A percentile compares a stretch with the other conserved stretches of the same genome.
These are phyloP conservation scores for Drosophila chauvacae DNA, from an alignment of 1,140 invertebrate genomes.

Conservation along the genomic window DNA sequence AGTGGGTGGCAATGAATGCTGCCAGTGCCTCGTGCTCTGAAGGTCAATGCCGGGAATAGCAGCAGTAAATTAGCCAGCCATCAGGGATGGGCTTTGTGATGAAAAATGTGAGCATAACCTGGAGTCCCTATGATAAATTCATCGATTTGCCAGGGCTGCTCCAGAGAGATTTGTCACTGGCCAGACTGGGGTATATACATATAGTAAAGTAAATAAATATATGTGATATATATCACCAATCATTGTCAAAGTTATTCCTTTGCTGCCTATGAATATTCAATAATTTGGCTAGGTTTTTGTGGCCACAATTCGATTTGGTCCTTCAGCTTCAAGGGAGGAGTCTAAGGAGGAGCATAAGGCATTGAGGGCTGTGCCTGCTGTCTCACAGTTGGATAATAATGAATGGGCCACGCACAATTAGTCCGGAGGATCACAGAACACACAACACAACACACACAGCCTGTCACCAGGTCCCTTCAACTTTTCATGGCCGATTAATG, in stretches of 20 bases:
- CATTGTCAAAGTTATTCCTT: conserved; percentile 16
- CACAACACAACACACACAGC: conserved; percentile 3
- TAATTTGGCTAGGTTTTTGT: background rate
- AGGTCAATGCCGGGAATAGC: conserved; percentile 14
- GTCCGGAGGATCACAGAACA: background rate
- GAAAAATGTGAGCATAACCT: conserved; percentile 35
- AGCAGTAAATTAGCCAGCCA: conserved; percentile 48
- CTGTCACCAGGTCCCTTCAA: background rate
- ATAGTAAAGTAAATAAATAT: background rate
- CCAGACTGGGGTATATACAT: background rate
- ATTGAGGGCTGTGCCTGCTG: background rate
- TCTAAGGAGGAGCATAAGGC: too few relatives aligned
- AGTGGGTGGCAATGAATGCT: background rate
- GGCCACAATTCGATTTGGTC: conserved; percentile 11
- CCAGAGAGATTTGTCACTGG: conserved; percentile 7
- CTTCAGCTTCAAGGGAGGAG: background rate
- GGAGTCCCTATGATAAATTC: conserved; percentile 39
- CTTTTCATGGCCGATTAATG: conserved; percentile 19
- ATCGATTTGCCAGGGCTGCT: conserved; percentile 48
- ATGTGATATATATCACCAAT: background rate
- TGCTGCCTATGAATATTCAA: conserved; percentile 40
- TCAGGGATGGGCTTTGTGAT: conserved; percentile 7
- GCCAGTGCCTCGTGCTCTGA: background rate
- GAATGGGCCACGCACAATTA: conserved; percentile 30
- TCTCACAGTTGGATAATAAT: conserved; percentile 4